A percentile compares a stretch with the other conserved stretches of the same genome.
Conservation (phyloP, 2,113 vertebrate genomes). For the Centropristis striata region DNA sequence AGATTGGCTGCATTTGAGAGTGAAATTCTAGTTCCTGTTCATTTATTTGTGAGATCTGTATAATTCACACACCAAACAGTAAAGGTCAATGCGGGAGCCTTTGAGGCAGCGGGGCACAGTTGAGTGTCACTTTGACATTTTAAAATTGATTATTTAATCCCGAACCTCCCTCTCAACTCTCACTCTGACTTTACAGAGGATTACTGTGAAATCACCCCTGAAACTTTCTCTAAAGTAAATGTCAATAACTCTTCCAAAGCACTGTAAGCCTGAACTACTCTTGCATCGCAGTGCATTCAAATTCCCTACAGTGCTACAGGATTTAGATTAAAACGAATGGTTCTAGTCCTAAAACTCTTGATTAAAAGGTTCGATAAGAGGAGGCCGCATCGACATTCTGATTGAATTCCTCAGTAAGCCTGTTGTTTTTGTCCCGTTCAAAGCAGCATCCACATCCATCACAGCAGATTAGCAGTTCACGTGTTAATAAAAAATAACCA, state of each 20-base stretch:
- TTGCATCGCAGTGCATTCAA: not conserved
- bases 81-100: constrained; percentile 15
- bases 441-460: not conserved
- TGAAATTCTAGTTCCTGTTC: not conserved
- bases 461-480: not conserved
- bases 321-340: constrained; percentile 3
- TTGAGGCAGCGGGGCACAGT: constrained; percentile 1
- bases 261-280: constrained; percentile 15
- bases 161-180: not conserved
- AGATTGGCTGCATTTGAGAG: too few relatives aligned
- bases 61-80: not conserved
- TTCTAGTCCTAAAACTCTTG: not conserved
- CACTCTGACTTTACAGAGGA: constrained; percentile 28
- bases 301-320: not conserved
- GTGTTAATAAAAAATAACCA: too few relatives aligned
- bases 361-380: not conserved
- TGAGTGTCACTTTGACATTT: constrained; percentile 27
- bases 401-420: not conserved
- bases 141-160: constrained; percentile 36
- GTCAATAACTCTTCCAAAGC: constrained; percentile 33
- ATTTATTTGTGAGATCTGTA: not conserved
- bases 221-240: constrained; percentile 39
- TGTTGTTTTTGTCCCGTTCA: constrained; percentile 1
- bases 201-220: constrained; percentile 27
- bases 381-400: constrained; percentile 15